phyloP scores from a whole-genome alignment of 2,888 invertebrate genomes.

The Agriopis aurantiaria region DNA sequence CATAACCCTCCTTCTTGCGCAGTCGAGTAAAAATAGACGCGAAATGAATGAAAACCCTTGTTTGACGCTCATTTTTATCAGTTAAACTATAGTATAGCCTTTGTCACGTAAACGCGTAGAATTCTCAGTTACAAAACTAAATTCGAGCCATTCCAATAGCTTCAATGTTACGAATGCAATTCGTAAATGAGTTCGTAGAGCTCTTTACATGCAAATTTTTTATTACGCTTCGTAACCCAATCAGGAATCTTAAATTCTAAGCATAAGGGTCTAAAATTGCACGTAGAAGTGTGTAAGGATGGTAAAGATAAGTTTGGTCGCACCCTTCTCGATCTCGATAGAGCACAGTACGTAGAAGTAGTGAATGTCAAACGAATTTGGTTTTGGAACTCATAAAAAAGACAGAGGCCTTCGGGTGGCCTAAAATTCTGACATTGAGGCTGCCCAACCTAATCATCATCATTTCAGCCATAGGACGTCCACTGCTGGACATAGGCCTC shows the following conservation, averaged over 20 bases:
- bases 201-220: not conserved
- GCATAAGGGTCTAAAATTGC: conserved; percentile 5
- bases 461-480: too few species aligned
- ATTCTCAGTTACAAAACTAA: conserved; percentile 13
- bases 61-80: too few species aligned
- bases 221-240: not conserved
- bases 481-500: too few species aligned
- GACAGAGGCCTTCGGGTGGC: too few species aligned
- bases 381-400: not conserved
- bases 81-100: not conserved
- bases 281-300: not conserved
- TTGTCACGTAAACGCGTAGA: conserved; percentile 1
- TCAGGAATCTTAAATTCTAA: not conserved
- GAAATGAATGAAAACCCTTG: too few species aligned
- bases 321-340: conserved; percentile 13
- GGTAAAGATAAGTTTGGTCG: conserved; percentile 11
- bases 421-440: too few species aligned
- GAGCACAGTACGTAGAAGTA: conserved; percentile 5
- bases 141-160: conserved; percentile 14
- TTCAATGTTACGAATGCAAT: conserved; percentile 26
- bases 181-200: conserved; percentile 27
- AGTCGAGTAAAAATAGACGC: not conserved
- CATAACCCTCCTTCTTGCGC: too few species aligned
- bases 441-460: too few species aligned
- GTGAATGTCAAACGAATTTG: not conserved